phyloP scores from a whole-genome alignment of 2,113 vertebrate species.

The Apaloderma vittatum region DNA sequence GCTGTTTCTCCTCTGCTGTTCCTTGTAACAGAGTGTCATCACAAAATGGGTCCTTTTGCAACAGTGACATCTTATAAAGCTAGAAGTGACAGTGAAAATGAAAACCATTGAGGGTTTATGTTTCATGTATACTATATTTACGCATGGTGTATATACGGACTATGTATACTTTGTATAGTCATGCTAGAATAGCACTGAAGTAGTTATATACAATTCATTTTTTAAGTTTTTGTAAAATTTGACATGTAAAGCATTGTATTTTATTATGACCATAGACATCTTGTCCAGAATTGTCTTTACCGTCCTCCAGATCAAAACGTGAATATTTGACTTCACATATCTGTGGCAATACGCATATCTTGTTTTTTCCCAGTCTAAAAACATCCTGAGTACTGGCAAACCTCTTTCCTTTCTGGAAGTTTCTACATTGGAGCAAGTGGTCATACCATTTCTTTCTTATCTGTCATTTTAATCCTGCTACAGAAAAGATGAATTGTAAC shows the following conservation, averaged over 20 bases:
- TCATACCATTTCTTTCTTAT: neutral
- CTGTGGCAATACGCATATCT: neutral
- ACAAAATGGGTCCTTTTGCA: neutral
- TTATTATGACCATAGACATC: neutral
- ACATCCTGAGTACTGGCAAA: neutral
- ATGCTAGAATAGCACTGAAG: neutral
- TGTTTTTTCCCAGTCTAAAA: neutral
- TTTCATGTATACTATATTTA: neutral
- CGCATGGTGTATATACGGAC: neutral
- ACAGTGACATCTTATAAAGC: neutral
- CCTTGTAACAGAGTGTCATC: accelerated
- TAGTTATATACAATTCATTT: neutral
- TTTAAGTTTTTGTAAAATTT: neutral
- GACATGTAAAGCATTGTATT: neutral
- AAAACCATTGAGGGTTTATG: neutral
- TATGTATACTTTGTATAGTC: neutral
- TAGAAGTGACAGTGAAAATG: neutral
- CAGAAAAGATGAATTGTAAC: neutral
- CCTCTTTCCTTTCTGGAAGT: neutral
- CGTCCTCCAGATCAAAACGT: neutral
- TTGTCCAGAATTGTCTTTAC: neutral
- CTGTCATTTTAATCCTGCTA: neutral
- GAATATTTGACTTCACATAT: neutral
- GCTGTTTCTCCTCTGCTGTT: neutral
- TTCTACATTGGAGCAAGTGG: neutral